A percentile compares a stretch with the other conserved stretches of the same genome.
Conservation (phyloP, 2,113 vertebrate genomes). For the Corydoras maculifer region DNA sequence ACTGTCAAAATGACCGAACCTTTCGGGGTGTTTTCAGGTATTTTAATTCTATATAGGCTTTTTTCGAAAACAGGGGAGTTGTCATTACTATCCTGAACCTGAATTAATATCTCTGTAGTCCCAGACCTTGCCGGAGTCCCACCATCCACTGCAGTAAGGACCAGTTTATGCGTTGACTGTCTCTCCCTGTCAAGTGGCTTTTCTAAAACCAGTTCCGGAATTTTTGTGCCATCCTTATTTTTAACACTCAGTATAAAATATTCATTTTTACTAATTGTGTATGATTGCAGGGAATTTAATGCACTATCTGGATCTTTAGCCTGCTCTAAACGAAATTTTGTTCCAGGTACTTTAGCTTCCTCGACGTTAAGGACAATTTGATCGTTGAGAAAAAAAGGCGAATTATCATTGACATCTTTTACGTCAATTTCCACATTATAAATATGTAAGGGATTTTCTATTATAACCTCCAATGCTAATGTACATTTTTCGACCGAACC, state of each 20-base stretch:
- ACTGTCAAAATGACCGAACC: constrained; percentile 62
- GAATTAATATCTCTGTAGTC: constrained; percentile 59
- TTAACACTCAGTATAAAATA: constrained; percentile 48
- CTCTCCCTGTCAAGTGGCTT: constrained; percentile 51
- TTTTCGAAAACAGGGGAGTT: constrained; percentile 72
- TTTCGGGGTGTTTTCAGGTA: constrained; percentile 64
- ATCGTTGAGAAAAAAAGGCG: constrained; percentile 58
- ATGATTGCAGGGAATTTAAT: constrained; percentile 44
- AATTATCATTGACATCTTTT: constrained; percentile 63
- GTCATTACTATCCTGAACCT: constrained; percentile 74
- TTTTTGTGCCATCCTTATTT: constrained; percentile 45
- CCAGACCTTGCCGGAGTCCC: constrained; percentile 67
- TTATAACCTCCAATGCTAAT: constrained; percentile 51
- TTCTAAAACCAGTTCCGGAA: constrained; percentile 51
- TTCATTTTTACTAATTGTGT: constrained; percentile 46
- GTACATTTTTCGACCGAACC: constrained; percentile 44
- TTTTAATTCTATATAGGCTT: constrained; percentile 56
- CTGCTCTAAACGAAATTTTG: constrained; percentile 46
- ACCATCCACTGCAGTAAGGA: constrained; percentile 62
- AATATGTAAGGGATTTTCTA: constrained; percentile 53
- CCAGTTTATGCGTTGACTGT: constrained; percentile 55
- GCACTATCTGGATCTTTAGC: constrained; percentile 50
- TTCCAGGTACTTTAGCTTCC: constrained; percentile 56
- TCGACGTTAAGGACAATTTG: constrained; percentile 57
- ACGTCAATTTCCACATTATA: constrained; percentile 63